Percentiles rank a stretch among this genome's conserved stretches.
These are phyloP conservation scores for Adrianichthys oophorus DNA, from an alignment of 2,797 vertebrate genomes.

Conservation along the genomic window DNA sequence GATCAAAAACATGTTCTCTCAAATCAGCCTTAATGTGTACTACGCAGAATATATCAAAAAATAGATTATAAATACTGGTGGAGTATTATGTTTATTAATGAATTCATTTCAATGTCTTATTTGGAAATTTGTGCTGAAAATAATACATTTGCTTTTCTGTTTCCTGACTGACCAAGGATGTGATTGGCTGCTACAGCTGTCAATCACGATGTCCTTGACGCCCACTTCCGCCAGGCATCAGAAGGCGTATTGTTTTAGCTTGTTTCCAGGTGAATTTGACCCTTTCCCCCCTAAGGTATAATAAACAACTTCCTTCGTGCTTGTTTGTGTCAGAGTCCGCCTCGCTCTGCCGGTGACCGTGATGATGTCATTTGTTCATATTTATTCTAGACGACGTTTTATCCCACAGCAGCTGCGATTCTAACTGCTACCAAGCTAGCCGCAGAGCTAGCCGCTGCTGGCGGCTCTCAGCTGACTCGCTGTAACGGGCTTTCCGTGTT, in stretches of 20 bases:
- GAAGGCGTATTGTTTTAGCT: constrained; percentile 33
- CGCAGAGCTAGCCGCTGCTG: background rate
- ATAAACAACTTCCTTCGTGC: background rate
- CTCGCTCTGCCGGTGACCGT: background rate
- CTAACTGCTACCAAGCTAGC: constrained; percentile 49
- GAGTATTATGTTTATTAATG: background rate
- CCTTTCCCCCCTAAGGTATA: constrained; percentile 56
- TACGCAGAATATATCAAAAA: too few species aligned
- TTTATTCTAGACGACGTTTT: constrained; percentile 11
- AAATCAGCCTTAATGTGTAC: too few species aligned
- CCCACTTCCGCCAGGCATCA: constrained; percentile 62
- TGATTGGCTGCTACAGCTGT: constrained; percentile 57
- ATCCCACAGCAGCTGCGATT: constrained; percentile 30
- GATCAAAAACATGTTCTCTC: too few species aligned
- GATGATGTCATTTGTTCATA: constrained; percentile 2
- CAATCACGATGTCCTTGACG: constrained; percentile 69
- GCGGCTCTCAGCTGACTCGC: background rate
- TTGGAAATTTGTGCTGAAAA: constrained; percentile 17
- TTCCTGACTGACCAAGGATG: background rate
- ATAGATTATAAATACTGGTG: too few species aligned
- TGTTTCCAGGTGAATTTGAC: constrained; percentile 47
- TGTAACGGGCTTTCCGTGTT: constrained; percentile 43
- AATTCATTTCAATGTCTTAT: background rate
- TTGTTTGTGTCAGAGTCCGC: background rate
- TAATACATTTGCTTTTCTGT: constrained; percentile 19